A percentile compares a stretch with the other conserved stretches of the same genome.
Conservation (phyloP, 1,140 invertebrate genomes). For the Ericerus pela region DNA sequence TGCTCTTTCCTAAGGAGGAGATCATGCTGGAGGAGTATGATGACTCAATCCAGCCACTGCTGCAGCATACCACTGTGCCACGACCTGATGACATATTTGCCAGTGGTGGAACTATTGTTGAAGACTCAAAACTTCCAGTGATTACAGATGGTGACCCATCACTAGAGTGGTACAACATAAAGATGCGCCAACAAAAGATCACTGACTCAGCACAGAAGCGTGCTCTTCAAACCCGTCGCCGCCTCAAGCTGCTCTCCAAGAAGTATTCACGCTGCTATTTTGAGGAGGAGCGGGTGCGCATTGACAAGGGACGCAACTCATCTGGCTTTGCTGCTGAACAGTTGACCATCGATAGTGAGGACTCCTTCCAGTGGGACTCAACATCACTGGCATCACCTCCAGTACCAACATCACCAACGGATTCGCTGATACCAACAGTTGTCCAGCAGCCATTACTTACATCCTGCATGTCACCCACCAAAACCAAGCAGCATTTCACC, state of each 20-base stretch:
- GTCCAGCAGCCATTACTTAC: not conserved
- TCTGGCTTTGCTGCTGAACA: conserved; percentile 27
- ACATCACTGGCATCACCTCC: conserved; percentile 18
- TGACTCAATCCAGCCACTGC: conserved; percentile 13
- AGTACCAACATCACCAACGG: conserved; percentile 21
- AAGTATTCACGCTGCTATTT: conserved; percentile 25
- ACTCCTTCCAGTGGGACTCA: conserved; percentile 20
- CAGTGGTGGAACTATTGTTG: not conserved
- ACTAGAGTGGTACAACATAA: conserved; percentile 21
- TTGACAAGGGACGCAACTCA: conserved; percentile 21
- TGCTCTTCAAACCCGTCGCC: conserved; percentile 13
- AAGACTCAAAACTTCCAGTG: conserved; percentile 7
- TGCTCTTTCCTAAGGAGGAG: conserved; percentile 20
- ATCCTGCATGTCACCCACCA: conserved; percentile 13
- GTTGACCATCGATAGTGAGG: conserved; percentile 27
- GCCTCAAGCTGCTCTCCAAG: conserved; percentile 24
- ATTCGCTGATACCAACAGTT: not conserved
- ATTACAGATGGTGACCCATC: conserved; percentile 19
- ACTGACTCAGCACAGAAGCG: conserved; percentile 15
- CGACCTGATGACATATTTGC: conserved; percentile 6
- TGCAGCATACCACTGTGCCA: conserved; percentile 18
- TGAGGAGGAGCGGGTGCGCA: conserved; percentile 22
- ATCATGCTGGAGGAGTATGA: conserved; percentile 20
- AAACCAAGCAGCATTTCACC: conserved; percentile 18
- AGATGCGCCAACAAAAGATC: conserved; percentile 19